Conservation (phyloP, 92 coral and sea anemone genomes). For the Ricordea florida region DNA sequence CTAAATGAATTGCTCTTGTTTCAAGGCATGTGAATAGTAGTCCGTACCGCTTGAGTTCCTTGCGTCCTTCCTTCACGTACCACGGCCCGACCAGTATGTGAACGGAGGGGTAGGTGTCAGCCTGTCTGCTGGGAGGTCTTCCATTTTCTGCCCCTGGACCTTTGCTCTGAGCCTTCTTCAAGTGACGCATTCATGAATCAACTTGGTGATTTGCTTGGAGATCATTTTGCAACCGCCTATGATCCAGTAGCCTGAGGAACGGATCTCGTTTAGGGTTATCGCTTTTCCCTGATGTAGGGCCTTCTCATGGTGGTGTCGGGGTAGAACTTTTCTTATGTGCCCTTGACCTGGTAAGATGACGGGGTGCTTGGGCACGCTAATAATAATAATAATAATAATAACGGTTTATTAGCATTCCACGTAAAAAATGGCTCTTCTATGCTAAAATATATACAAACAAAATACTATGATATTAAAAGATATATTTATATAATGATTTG, state of each 20-base stretch:
- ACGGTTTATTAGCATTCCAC: too few species aligned
- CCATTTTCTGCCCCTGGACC: constrained; percentile 13
- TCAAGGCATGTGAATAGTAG: constrained; percentile 42
- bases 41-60: constrained; percentile 35
- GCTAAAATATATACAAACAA: too few species aligned
- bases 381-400: too few species aligned
- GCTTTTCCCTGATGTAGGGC: constrained; percentile 65
- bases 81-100: constrained; percentile 45
- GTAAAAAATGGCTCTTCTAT: too few species aligned
- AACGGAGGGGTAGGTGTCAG: constrained; percentile 40
- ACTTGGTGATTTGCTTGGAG: too few species aligned
- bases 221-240: constrained; percentile 28
- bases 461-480: too few species aligned
- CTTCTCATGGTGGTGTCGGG: constrained; percentile 16
- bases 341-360: too few species aligned
- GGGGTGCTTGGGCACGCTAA: too few species aligned
- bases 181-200: constrained; percentile 3
- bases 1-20: constrained; percentile 6
- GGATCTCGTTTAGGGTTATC: constrained; percentile 55
- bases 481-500: too few species aligned
- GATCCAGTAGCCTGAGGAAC: constrained; percentile 67
- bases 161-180: constrained; percentile 8
- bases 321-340: background rate
- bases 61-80: constrained; percentile 37
- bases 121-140: constrained; percentile 36